A percentile compares a stretch with the other conserved stretches of the same genome.
Evolutionary conservation across 2,797 vertebrate genomes (phyloP).

Genomic region (Gallinago stenura): DNA sequence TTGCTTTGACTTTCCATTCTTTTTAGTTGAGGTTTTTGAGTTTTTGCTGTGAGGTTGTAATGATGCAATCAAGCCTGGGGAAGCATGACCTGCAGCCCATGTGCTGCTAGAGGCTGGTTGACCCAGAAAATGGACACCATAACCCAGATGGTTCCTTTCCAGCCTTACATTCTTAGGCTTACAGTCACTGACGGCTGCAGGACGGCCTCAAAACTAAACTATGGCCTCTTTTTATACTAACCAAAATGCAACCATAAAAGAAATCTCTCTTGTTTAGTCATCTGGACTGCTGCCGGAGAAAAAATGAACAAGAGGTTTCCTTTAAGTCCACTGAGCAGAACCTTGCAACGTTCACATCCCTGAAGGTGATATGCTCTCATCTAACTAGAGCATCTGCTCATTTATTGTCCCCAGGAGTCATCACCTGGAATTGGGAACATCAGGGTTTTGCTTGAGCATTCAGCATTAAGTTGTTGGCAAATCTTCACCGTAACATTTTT

Average conservation of each 20-base stretch:
- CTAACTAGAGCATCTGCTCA: constrained; percentile 68
- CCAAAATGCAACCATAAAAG: constrained; percentile 13
- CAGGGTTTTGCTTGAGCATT: constrained; percentile 39
- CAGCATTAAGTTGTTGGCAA: constrained; percentile 68
- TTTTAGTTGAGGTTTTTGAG: not conserved
- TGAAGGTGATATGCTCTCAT: constrained; percentile 65
- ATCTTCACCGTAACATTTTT: constrained; percentile 50
- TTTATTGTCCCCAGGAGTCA: constrained; percentile 70
- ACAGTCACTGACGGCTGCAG: not conserved
- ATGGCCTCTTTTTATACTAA: not conserved
- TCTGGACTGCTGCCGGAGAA: constrained; percentile 52
- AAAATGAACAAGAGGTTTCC: constrained; percentile 59
- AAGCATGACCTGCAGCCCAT: not conserved
- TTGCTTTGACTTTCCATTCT: not conserved
- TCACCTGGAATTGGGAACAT: constrained; percentile 69
- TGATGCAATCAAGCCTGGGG: not conserved
- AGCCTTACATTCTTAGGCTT: not conserved
- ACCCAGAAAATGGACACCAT: not conserved
- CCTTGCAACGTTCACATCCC: constrained; percentile 55
- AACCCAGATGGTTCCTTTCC: not conserved
- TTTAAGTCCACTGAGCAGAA: constrained; percentile 59
- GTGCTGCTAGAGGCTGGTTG: not conserved
- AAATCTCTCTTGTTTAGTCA: constrained; percentile 50
- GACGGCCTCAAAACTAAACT: constrained; percentile 24
- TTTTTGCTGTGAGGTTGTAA: not conserved